Evolutionary conservation across 64 coral and sea anemone genomes (phyloP).

Genomic region (Cladopsammia gracilis): DNA sequence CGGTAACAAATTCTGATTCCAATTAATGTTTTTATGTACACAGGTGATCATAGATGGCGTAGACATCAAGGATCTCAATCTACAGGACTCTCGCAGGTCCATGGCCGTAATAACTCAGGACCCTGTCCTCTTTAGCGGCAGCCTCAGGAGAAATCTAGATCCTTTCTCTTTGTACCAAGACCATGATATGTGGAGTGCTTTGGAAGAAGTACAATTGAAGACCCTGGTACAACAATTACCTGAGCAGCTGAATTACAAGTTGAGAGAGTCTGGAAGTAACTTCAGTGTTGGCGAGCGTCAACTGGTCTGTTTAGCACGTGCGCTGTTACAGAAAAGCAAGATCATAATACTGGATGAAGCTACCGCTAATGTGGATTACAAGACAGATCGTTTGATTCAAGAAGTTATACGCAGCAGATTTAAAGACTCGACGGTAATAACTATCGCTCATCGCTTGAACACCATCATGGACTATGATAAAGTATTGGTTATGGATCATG

Average conservation of each 20-base stretch:
- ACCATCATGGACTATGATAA: slow-evolving; percentile 70
- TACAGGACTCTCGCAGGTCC: slow-evolving; percentile 42
- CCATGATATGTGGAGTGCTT: slow-evolving; percentile 39
- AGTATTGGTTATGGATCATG: slow-evolving; percentile 62
- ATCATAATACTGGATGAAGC: slow-evolving; percentile 69
- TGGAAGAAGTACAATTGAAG: slow-evolving; percentile 70
- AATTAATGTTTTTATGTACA: background rate
- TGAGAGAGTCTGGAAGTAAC: slow-evolving; percentile 38
- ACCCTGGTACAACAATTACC: slow-evolving; percentile 15
- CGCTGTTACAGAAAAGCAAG: slow-evolving; percentile 52
- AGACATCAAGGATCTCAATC: slow-evolving; percentile 42
- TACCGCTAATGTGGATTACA: slow-evolving; percentile 59
- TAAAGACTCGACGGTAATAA: slow-evolving; percentile 53
- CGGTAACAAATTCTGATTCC: background rate
- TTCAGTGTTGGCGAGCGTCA: slow-evolving; percentile 66
- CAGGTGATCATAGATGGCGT: slow-evolving; percentile 40
- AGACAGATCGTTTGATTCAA: slow-evolving; percentile 62
- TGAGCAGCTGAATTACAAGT: slow-evolving; percentile 47
- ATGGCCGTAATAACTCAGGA: slow-evolving; percentile 73
- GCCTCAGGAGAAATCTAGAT: slow-evolving; percentile 70
- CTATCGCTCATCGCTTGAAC: slow-evolving; percentile 73
- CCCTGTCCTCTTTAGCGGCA: slow-evolving; percentile 71
- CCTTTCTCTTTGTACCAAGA: slow-evolving; percentile 45
- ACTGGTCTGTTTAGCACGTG: slow-evolving; percentile 62
- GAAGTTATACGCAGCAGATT: slow-evolving; percentile 50